Base-by-base conservation (phyloP, 2,113 vertebrate species). In the Notiomystis cincta region DNA sequence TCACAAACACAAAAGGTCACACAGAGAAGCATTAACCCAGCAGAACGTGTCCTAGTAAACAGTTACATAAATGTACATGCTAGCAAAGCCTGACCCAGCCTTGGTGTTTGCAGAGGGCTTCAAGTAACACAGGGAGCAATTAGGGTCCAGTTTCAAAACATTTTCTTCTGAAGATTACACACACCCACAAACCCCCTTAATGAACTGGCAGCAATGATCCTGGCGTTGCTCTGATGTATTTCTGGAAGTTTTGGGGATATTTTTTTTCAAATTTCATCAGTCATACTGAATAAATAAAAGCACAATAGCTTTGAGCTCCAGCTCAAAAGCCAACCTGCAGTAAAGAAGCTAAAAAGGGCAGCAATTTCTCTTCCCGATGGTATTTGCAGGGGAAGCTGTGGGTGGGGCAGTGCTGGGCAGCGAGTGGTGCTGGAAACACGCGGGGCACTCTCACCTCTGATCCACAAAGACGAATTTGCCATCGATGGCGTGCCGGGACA, bases 401-500 rank as follows among this genome's bases (percentile, higher is more conserved):
- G 11, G 15, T 6, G 64, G 66, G 72, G 83, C 57, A 37, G 53
- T 1, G 47, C 12, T 33, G 54, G 75, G 28, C 56, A 54, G 33
- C 15, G 62, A 38, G 44, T 76, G 37, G 33, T 2, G 11, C 31
- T 35, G 38, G 71, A 24, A 40, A n/a, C n/a, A n/a, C n/a, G n/a
- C n/a, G 40, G 10, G 40, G 37, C 9, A 4, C 11, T 50, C 98
- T 99, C 95, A 99, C 99, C 99, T 99, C 98, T 99, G 99, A 95
- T 99, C 99, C 31, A 99, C 99, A n/a, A 99, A 99, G 96, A 99
- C 99, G 81, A 99, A 99, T 48, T 99, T 99, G 11, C 99, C 99
- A 16, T 99, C 99, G 81, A 99, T 99, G 35, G 99, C 99, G 33
- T 99, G 99, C 20, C 99, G 98, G 64, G 99, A 99, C 81, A 99